Evolutionary conservation across 2,888 invertebrate genomes (phyloP).

Genomic region (Lapara coniferarum): DNA sequence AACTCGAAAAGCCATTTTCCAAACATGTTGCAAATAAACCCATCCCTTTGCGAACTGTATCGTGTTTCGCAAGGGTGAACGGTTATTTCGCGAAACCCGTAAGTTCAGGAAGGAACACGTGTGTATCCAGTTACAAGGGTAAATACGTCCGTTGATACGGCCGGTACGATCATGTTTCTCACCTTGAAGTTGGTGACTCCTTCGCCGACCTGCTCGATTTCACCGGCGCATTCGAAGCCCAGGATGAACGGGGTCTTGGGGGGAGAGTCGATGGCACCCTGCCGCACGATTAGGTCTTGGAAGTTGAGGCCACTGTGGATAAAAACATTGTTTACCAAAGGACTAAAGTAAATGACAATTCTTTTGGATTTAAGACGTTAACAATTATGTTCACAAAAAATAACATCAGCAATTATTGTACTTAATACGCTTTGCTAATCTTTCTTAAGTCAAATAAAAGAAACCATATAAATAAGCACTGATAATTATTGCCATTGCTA

Average conservation of each 20-base stretch:
- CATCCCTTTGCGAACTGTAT: constrained; percentile 11
- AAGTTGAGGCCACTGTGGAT: constrained; percentile 93
- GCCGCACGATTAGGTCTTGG: constrained; percentile 94
- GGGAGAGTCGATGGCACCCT: constrained; percentile 93
- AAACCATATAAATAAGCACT: too few species aligned
- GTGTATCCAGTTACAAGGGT: constrained; percentile 14
- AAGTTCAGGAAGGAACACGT: constrained; percentile 3
- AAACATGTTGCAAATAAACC: background rate
- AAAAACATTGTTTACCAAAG: constrained; percentile 38
- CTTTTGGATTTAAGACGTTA: too few species aligned
- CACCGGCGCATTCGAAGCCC: constrained; percentile 94
- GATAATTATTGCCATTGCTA: too few species aligned
- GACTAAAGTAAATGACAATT: background rate
- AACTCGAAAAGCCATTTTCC: background rate
- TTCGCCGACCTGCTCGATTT: constrained; percentile 90
- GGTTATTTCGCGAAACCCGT: constrained; percentile 20
- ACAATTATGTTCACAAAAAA: too few species aligned
- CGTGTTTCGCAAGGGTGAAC: constrained; percentile 18
- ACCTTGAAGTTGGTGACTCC: constrained; percentile 91
- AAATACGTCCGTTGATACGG: constrained; percentile 4
- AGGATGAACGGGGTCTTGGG: constrained; percentile 95
- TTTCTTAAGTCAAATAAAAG: too few species aligned
- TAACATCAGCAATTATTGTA: too few species aligned
- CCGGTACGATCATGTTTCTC: background rate
- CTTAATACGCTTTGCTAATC: too few species aligned